Base-by-base conservation (phyloP, 2,888 invertebrate species). In the Polylopha cassiicola region DNA sequence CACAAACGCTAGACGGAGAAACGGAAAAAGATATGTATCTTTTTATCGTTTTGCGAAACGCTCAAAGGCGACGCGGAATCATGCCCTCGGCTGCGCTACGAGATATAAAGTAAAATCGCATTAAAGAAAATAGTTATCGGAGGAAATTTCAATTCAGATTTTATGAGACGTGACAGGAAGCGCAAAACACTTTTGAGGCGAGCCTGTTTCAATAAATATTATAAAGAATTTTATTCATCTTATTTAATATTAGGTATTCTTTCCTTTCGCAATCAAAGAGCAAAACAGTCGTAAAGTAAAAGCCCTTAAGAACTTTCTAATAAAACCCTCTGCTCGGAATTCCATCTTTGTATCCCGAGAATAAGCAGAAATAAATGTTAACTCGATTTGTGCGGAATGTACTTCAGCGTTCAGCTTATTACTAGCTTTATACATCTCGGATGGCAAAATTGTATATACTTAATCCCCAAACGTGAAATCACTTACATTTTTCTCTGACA, bases 31-130 rank as follows among this genome's bases (percentile, higher is more conserved):
- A 54, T 51, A 51, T 53, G 54, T 53, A 58, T 61, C 59, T 55
- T 58, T 65, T 63, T 58, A 51, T 53, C 62, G 58, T 63, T 63
- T 58, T 52, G 55, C 53, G 53, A 44, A 27, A 21, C 32, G 21
- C 27, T 45, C 45, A 43, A 48, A 46, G 46, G 41, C 37, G 32
- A 23, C 33, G 37, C 24, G 37, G 17, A 39, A 43, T 36, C 39
- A 48, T 39, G 36, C 32, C 31, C 16, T 15, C 39, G 18, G 31
- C 41, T 32, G 30, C 32, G 30, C 15, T n/a, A 39, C 8, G n/a
- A 14, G 27, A 14, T 28, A 39, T 30, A 37, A 46, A 46, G 23
- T 36, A 43, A 39, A 31, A n/a, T 10, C 21, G 9, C 13, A 9
- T 10, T 20, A 17, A 17, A 37, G 33, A 32, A 38, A 42, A 24